Base-by-base conservation (phyloP, 92 coral and sea anemone species). In the Bergia puertoricense region DNA sequence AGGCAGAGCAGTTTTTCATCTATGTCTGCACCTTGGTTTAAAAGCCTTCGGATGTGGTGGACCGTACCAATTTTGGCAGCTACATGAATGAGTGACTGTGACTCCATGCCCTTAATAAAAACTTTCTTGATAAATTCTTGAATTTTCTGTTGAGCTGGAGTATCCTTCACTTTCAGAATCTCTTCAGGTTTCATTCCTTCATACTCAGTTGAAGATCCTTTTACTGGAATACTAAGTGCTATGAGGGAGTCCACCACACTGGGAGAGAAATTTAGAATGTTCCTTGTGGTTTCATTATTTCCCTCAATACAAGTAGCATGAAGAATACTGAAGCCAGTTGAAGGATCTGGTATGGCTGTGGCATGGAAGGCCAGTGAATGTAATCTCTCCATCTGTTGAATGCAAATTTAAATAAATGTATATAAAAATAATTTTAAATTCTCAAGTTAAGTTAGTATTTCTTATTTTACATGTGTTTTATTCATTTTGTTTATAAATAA, bases 321-420 rank as follows among this genome's bases (percentile, higher is more conserved):
- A 44, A 88, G 72, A 67, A 88, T 23, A 67, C 90, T 67, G 0
- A 80, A 66, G 16, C 90, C 90, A 65, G 14, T 18, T 23, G 68
- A 36, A 41, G 79, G 77, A 18, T 46, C 43, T 5, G 88, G 79
- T 22, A 20, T 46, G 42, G 85, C 69, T 18, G 77, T 38, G 10
- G 88, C 88, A 16, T 88, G 90, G 57, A 88, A 81, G 40, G 90
- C 90, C 39, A 88, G 78, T 1, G 90, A 88, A 45, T 80, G 79
- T 41, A 88, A 40, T n/a, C 37, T 43, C 65, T 88, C 90, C 88
- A 88, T 88, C 78, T 84, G 87, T 48, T 6, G 3, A 43, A 38
- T 8, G 43, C 59, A 66, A n/a, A 82, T 2, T 2, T 14, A 81
- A 82, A 38, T 59, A 6, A 66, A 67, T 5, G 40, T 48, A 71